Evolutionary conservation across 2,797 vertebrate species (phyloP).

Genomic region (Gadopsis bispinosus): DNA sequence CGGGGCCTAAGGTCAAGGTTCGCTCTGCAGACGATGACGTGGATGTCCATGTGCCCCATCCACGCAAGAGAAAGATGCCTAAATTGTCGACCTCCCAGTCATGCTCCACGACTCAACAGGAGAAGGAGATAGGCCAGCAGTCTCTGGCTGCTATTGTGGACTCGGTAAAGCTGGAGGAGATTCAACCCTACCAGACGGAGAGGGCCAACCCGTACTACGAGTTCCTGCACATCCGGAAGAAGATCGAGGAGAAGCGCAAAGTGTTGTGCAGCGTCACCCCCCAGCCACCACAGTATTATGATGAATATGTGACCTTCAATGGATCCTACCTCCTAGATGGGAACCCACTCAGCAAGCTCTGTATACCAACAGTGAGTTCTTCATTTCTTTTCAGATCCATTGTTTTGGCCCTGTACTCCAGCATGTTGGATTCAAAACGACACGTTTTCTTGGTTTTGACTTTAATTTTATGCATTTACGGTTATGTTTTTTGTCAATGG

Average conservation of each 20-base stretch:
- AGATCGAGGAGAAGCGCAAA: constrained; percentile 98
- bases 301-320: constrained; percentile 98
- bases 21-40: constrained; percentile 90
- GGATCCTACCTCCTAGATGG: constrained; percentile 98
- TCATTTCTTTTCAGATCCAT: neutral
- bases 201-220: constrained; percentile 98
- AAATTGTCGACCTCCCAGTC: constrained; percentile 87
- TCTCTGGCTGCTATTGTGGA: constrained; percentile 96
- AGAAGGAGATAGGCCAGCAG: constrained; percentile 93
- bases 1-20: constrained; percentile 87
- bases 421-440: neutral
- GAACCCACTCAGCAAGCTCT: constrained; percentile 98
- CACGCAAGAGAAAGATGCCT: constrained; percentile 95
- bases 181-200: constrained; percentile 97
- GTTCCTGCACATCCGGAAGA: constrained; percentile 97
- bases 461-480: neutral
- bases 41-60: constrained; percentile 92
- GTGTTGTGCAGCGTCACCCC: constrained; percentile 96
- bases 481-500: neutral
- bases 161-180: constrained; percentile 97
- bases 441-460: too few species aligned
- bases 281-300: constrained; percentile 99
- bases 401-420: neutral
- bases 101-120: constrained; percentile 86
- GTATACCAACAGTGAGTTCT: constrained; percentile 96